Base-by-base conservation (phyloP, 2,113 vertebrate species). In the Cinclus cinclus region DNA sequence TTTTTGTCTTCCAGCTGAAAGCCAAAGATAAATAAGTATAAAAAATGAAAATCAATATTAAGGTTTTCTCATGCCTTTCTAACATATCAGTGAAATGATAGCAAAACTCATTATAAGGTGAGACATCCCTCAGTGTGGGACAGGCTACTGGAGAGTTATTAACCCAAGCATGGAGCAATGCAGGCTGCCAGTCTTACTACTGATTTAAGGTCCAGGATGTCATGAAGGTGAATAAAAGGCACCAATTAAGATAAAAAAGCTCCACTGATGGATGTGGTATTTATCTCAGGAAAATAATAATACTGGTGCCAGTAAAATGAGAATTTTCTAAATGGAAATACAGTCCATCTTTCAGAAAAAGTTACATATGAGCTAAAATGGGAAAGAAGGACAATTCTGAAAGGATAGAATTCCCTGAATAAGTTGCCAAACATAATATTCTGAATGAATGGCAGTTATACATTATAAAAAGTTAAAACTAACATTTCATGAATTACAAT, bases 1-100 rank as follows among this genome's bases (percentile, higher is more conserved):
- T 99, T 99, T 97, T 99, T 99, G 94, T 99, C 99, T 98, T 99
- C 99, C 98, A 99, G 98, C 99, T 99, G 97, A 90, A 95, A 80
- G 60, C 33, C 86, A 83, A 76, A 92, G 73, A 87, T 39, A 53
- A 87, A 63, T 22, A 81, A 60, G 10, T 41, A 81, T 71, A 35
- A 79, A 60, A 90, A 78, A 15, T 15, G 33, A 33, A 83, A 56
- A 60, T 27, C n/a, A 90, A 58, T 74, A 44, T 63, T 41, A 89
- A 77, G 33, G 59, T 62, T 68, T 55, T 93, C 46, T 19, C 27
- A 55, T 89, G 27, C 5, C 6, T 83, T 76, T 69, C 62, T 49
- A 22, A 30, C 19, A 11, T 39, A 41, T 41, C 1, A 2, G 25
- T 31, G 46, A 60, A 82, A 42, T 2, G 2, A 47, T 4, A 30